Conservation (phyloP, 2,797 vertebrate genomes). For the Dendrocincla tyrannina region DNA sequence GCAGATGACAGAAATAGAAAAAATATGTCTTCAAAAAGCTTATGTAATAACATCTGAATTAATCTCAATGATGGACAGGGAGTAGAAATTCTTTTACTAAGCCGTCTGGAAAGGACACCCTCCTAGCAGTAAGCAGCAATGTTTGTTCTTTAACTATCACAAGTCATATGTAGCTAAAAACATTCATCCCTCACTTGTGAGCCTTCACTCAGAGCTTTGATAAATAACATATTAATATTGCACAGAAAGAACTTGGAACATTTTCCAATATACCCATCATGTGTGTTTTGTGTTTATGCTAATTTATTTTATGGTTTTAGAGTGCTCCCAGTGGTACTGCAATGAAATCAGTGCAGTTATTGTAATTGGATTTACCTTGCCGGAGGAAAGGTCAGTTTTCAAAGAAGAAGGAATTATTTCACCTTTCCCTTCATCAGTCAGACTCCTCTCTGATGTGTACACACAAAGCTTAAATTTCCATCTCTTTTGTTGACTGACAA, state of each 20-base stretch:
- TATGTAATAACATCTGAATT: not conserved
- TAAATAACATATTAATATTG: not conserved
- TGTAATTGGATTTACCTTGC: slow-evolving; percentile 36
- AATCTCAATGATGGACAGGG: not conserved
- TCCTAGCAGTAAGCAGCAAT: not conserved
- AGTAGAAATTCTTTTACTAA: not conserved
- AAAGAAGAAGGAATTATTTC: slow-evolving; percentile 26
- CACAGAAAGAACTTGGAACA: not conserved
- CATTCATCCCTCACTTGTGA: not conserved
- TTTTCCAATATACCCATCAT: not conserved
- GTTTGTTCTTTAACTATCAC: not conserved
- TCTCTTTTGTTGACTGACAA: not conserved
- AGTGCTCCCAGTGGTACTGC: slow-evolving; percentile 27
- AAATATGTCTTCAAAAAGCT: not conserved
- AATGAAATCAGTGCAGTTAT: slow-evolving; percentile 29
- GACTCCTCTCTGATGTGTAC: not conserved
- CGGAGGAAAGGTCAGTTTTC: slow-evolving; percentile 7
- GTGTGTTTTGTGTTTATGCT: slow-evolving; percentile 34
- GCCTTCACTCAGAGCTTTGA: slow-evolving; percentile 6
- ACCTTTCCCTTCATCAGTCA: not conserved
- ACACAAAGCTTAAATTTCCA: not conserved
- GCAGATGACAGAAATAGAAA: not conserved
- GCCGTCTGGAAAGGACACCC: not conserved
- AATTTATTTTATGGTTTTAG: slow-evolving; percentile 37
- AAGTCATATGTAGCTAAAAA: not conserved